A percentile compares a stretch with the other conserved stretches of the same genome.
Conservation (phyloP, 2,113 vertebrate species). For the Lathamus discolor region DNA sequence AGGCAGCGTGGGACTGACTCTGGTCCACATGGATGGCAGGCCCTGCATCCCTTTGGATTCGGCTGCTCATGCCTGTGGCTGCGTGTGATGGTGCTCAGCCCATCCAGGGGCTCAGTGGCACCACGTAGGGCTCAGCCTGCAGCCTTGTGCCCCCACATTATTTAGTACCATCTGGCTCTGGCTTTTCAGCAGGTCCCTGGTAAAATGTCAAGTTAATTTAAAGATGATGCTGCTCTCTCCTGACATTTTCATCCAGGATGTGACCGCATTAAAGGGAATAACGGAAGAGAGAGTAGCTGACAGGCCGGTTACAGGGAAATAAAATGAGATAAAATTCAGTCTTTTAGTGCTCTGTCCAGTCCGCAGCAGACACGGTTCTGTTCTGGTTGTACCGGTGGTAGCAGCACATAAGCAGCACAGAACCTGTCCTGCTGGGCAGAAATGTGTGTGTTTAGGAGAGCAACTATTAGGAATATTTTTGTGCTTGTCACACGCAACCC, state of each 20-base stretch:
- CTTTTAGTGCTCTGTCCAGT: background rate
- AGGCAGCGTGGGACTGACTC: fast-evolving
- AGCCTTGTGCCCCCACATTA: background rate
- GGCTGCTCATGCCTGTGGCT: background rate
- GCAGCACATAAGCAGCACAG: background rate
- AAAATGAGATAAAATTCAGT: background rate
- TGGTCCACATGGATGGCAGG: fast-evolving
- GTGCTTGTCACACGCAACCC: background rate
- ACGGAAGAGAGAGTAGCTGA: background rate
- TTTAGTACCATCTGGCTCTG: slow-evolving; percentile 15
- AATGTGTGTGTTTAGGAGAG: background rate
- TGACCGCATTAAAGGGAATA: background rate
- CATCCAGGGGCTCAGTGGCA: background rate
- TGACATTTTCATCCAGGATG: slow-evolving; percentile 62
- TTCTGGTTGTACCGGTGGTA: background rate
- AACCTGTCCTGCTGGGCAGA: background rate
- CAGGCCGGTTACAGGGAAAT: background rate
- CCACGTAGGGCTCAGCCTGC: background rate
- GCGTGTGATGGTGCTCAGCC: background rate
- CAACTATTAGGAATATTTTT: background rate
- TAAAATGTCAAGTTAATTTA: slow-evolving; percentile 70
- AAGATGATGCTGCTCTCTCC: background rate
- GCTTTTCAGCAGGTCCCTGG: background rate
- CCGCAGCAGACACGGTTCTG: background rate
- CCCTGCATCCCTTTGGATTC: fast-evolving